Base-by-base conservation (phyloP, 2,888 invertebrate species). In the Drosophila buzzatii region DNA sequence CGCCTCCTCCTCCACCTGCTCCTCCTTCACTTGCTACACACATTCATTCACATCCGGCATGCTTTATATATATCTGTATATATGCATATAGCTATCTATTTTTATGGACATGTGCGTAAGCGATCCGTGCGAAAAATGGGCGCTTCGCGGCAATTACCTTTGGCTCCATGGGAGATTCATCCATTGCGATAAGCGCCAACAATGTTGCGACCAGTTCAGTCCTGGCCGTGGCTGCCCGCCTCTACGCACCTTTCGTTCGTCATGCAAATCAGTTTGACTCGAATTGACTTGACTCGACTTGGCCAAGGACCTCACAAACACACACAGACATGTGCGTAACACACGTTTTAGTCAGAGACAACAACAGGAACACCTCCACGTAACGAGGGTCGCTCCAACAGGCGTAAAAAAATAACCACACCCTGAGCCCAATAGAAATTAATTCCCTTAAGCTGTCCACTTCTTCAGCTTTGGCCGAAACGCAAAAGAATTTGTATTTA, bases 41-140 rank as follows among this genome's bases (percentile, higher is more conserved):
- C 35, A 35, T 51, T 51, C 68, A 62, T 65, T 79, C 81, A 78
- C 68, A 76, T 78, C 78, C 81, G 78, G 77, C 51, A 3, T 18
- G 20, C 60, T 47, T 56, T 72, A 63, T 59, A 65, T 65, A 33
- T 20, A 31, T 31, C 0, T n/a, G n/a, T 51, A 49, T 49, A n/a
- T 41, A 56, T 44, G 44, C 57, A 82, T 73, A 51, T 18, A 51
- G 64, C 73, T 87, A 81, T 78, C 87, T 78, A 77, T 84, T 83
- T 85, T 81, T 82, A 89, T 85, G 76, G 85, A 81, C 79, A 77
- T 82, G 84, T 89, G 91, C 85, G 89, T 90, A 90, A 87, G 83
- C 82, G 89, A 91, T 92, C 92, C 91, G 91, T 91, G 91, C 83
- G 87, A 91, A 91, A 92, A 90, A 90, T 91, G 84, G 91, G 91